Evolutionary conservation across 2,888 invertebrate species (phyloP).

Genomic region (Corbicula japonica): DNA sequence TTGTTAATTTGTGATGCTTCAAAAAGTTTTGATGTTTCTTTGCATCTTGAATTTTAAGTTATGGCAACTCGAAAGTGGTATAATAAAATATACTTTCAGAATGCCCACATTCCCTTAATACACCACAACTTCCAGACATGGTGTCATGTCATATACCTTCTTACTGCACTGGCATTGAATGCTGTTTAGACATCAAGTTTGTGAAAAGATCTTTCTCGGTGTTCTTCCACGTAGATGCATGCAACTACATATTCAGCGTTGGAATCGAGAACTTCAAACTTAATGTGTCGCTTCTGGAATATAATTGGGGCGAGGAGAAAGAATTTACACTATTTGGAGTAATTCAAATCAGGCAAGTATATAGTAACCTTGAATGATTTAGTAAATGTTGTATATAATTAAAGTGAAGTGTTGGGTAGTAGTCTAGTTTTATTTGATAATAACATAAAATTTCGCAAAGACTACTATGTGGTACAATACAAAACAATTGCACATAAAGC

Average conservation of each 20-base stretch:
- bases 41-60: too few species aligned
- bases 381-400: too few species aligned
- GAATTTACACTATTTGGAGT: constrained; percentile 42
- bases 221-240: constrained; percentile 68
- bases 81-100: too few species aligned
- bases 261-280: constrained; percentile 70
- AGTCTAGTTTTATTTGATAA: too few species aligned
- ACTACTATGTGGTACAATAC: too few species aligned
- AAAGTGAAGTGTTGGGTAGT: too few species aligned
- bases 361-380: constrained; percentile 1
- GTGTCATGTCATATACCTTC: constrained; percentile 68
- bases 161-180: constrained; percentile 72
- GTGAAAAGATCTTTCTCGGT: constrained; percentile 63
- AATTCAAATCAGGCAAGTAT: constrained; percentile 27
- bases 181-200: constrained; percentile 64
- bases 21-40: too few species aligned
- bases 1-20: too few species aligned
- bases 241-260: constrained; percentile 65
- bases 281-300: constrained; percentile 61
- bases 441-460: too few species aligned
- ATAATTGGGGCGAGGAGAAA: constrained; percentile 66
- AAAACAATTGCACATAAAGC: too few species aligned
- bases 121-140: constrained; percentile 38
- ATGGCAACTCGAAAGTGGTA: too few species aligned
- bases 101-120: constrained; percentile 47